phyloP scores from a whole-genome alignment of 2,797 vertebrate species.

The Avahi laniger region DNA sequence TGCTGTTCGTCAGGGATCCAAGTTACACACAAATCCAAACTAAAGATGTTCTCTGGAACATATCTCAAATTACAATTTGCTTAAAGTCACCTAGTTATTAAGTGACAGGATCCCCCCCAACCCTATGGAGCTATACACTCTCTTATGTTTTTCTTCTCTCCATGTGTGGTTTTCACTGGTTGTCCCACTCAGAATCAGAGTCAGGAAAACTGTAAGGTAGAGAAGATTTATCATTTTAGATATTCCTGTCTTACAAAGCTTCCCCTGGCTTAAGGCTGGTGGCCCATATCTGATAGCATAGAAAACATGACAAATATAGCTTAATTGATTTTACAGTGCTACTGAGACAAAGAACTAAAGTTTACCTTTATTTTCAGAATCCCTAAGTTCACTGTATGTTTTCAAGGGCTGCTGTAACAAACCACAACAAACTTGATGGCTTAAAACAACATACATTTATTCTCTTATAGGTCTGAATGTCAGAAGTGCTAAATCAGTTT shows the following conservation, averaged over 20 bases:
- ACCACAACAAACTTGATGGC: background rate
- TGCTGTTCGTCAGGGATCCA: no score
- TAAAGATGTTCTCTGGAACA: no score
- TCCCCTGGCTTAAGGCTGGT: background rate
- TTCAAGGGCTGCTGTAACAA: background rate
- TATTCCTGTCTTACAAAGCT: background rate
- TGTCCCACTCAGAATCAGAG: background rate
- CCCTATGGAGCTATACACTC: background rate
- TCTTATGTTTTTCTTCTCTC: background rate
- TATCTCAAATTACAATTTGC: background rate
- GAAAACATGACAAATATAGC: background rate
- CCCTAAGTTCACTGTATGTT: background rate
- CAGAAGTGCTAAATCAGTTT: background rate
- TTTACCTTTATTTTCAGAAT: background rate
- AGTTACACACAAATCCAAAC: no score
- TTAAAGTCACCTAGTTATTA: background rate
- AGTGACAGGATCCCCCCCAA: background rate
- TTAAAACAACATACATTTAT: background rate
- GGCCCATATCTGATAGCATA: background rate
- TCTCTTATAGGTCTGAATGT: background rate
- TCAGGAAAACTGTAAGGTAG: background rate
- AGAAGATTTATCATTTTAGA: background rate
- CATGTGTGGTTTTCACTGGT: background rate
- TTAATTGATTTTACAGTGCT: background rate
- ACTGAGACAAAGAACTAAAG: background rate